Evolutionary conservation across 2,888 invertebrate genomes (phyloP).

Genomic region (Perithous albicinctus): DNA sequence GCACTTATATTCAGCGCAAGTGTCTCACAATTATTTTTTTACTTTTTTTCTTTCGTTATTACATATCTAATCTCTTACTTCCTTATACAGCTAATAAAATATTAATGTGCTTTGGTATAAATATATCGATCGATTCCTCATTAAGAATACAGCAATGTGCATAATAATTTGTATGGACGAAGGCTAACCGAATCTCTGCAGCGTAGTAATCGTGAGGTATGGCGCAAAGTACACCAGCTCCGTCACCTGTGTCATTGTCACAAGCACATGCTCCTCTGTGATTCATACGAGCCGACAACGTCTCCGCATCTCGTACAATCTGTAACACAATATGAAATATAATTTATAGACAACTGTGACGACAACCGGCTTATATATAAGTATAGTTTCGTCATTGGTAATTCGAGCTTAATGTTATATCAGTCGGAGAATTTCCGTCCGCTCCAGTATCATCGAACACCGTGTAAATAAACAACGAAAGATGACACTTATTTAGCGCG

Average conservation of each 20-base stretch:
- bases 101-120: slow-evolving; percentile 26
- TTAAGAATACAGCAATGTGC: background rate
- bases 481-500: slow-evolving; percentile 20
- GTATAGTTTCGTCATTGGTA: background rate
- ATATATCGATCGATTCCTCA: slow-evolving; percentile 12
- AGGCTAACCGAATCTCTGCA: slow-evolving; percentile 91
- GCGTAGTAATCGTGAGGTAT: slow-evolving; percentile 98
- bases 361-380: background rate
- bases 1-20: background rate
- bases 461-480: slow-evolving; percentile 39
- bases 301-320: slow-evolving; percentile 98
- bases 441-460: background rate
- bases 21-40: background rate
- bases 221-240: slow-evolving; percentile 98
- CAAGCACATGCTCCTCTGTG: slow-evolving; percentile 99
- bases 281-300: slow-evolving; percentile 98
- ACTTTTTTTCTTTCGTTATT: slow-evolving; percentile 9
- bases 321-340: slow-evolving; percentile 82
- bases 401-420: background rate
- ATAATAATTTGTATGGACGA: slow-evolving; percentile 4
- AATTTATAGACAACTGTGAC: background rate
- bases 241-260: slow-evolving; percentile 99
- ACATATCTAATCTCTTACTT: slow-evolving; percentile 4
- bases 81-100: slow-evolving; percentile 25
- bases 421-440: background rate